These are phyloP conservation scores for Felis catus DNA, from an alignment of 2,113 vertebrate species.

Conservation along the genomic window DNA sequence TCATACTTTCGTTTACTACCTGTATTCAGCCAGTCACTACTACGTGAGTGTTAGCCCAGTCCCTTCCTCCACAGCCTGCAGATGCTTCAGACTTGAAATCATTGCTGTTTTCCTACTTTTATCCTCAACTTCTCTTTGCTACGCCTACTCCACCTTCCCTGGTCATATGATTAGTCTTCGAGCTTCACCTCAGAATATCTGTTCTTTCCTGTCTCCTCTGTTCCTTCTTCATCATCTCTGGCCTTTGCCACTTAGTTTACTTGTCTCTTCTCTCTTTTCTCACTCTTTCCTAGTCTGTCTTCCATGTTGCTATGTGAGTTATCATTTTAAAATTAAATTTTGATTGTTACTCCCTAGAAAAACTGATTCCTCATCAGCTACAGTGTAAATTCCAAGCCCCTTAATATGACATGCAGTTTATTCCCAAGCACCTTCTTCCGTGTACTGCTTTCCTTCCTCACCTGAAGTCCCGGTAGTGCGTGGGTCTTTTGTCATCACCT, in stretches of 20 bases:
- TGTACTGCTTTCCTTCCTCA: neutral
- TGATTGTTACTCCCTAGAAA: neutral
- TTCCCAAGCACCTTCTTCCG: neutral
- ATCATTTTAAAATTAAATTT: slow-evolving; percentile 11
- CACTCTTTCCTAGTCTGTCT: neutral
- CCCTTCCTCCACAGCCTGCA: neutral
- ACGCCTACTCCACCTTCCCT: neutral
- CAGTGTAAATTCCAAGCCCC: neutral
- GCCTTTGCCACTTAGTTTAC: neutral
- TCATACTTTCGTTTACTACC: neutral
- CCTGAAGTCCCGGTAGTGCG: neutral
- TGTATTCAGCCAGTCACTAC: neutral
- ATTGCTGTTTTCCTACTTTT: neutral
- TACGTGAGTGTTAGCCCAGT: neutral
- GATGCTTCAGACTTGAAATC: neutral
- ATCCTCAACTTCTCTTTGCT: neutral
- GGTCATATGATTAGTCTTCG: neutral
- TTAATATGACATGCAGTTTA: neutral
- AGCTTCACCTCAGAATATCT: neutral
- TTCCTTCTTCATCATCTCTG: neutral
- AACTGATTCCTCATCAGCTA: neutral
- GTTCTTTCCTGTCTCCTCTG: neutral
- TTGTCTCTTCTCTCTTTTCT: neutral
- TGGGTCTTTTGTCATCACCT: neutral
- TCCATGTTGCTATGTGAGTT: neutral